Conservation (phyloP, 2,888 invertebrate genomes). For the Hypomecis punctinalis region DNA sequence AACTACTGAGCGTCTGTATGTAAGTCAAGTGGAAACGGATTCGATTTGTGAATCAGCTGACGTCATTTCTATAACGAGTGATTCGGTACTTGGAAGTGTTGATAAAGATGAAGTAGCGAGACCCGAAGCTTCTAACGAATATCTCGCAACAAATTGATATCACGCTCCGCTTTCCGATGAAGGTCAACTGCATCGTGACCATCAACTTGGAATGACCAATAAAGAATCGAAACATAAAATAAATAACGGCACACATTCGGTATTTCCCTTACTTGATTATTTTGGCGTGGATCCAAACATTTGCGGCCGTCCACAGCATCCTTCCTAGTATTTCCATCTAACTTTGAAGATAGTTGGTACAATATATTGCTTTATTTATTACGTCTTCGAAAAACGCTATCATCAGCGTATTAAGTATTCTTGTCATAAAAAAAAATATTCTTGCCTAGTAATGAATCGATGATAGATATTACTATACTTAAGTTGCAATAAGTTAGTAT, state of each 20-base stretch:
- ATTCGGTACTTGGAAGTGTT: conserved; percentile 36
- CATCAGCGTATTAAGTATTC: conserved; percentile 18
- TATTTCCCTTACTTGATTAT: conserved; percentile 72
- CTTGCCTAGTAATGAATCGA: conserved; percentile 3
- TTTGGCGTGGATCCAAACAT: conserved; percentile 73
- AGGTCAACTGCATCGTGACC: conserved; percentile 64
- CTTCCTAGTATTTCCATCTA: conserved; percentile 50
- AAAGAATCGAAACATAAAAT: conserved; percentile 63
- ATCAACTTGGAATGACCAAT: conserved; percentile 60
- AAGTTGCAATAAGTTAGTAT: conserved; percentile 20
- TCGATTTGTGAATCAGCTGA: conserved; percentile 47
- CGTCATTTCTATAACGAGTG: conserved; percentile 44
- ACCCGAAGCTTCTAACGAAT: conserved; percentile 34
- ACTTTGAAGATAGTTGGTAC: conserved; percentile 56
- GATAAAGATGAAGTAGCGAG: conserved; percentile 30
- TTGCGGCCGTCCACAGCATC: conserved; percentile 57
- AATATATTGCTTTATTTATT: conserved; percentile 56
- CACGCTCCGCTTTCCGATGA: conserved; percentile 57
- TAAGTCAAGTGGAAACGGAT: conserved; percentile 47
- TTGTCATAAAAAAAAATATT: neutral
- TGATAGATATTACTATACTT: conserved; percentile 26
- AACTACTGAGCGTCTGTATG: conserved; percentile 36
- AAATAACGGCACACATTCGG: conserved; percentile 64
- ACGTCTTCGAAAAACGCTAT: conserved; percentile 34
- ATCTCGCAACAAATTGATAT: conserved; percentile 47